These are phyloP conservation scores for Beroe ovata DNA, from an alignment of 37 sponge, comb jelly and placozoan species.

Conservation along the genomic window DNA sequence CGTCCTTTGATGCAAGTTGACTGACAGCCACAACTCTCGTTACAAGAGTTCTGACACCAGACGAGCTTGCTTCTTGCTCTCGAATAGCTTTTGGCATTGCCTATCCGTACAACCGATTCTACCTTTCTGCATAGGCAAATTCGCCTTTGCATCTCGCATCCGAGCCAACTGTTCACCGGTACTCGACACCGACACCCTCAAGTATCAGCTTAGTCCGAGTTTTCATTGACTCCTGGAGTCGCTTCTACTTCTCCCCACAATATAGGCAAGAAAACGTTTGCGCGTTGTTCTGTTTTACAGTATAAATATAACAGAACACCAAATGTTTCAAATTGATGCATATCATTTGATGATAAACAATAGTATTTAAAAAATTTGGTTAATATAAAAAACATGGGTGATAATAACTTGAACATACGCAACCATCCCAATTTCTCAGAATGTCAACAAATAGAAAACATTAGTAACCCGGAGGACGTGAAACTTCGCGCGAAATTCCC, in stretches of 20 bases:
- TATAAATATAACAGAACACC: too few relatives aligned
- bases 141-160: slow-evolving; percentile 17
- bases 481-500: too few relatives aligned
- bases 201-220: slow-evolving; percentile 58
- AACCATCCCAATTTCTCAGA: too few relatives aligned
- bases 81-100: slow-evolving; percentile 31
- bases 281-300: too few relatives aligned
- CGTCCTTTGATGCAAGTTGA: slow-evolving; percentile 59
- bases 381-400: too few relatives aligned
- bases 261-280: neutral
- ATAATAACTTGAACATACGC: too few relatives aligned
- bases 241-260: neutral
- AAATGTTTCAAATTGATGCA: too few relatives aligned
- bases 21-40: slow-evolving; percentile 12
- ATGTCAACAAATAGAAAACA: too few relatives aligned
- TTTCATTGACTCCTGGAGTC: slow-evolving; percentile 34
- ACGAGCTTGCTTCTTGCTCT: slow-evolving; percentile 43
- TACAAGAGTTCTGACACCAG: slow-evolving; percentile 39
- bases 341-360: too few relatives aligned
- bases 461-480: too few relatives aligned
- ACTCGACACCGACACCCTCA: slow-evolving; percentile 33
- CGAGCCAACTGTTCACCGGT: neutral
- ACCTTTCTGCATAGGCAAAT: slow-evolving; percentile 17
- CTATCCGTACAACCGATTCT: slow-evolving; percentile 64
- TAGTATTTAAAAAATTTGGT: too few relatives aligned